Evolutionary conservation across 1,140 invertebrate species (phyloP), one percentile per base, ranked within the genome.

Genomic region (Oncopodura yosiiana): DNA sequence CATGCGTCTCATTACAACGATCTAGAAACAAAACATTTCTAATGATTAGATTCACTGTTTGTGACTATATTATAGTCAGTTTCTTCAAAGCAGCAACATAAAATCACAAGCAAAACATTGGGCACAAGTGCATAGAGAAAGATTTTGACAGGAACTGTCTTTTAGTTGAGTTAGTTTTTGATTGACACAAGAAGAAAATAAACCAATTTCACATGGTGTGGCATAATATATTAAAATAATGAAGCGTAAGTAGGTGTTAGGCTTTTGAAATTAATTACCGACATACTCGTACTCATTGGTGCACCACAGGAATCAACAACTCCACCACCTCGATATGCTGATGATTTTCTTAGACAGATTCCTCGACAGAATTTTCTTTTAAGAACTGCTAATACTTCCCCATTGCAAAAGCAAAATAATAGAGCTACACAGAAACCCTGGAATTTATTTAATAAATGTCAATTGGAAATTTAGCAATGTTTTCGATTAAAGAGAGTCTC

Each of bases 371-470:
- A 38, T 41, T 38, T 50, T 11, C 62, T 18, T 9, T 56, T 51
- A 30, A 52, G 58, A 16, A 61, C 62, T 14, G 32, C 45, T 18
- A 64, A 23, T 8, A 79, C 77, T 67, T 78, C 75, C 53, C 73
- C 73, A 62, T 79, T 79, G 65, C 74, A 74, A 67, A 78, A 79
- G 60, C 77, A 79, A 60, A 79, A 78, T n/a, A 79, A 69, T 4
- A 78, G 64, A 12, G 77, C 68, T 9, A 79, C 77, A 43, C 73
- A 71, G 34, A 77, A 70, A 36, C 77, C 77, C 76, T 78, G 69
- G 19, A 19, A 46, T 46, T 3, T 32, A 49, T 9, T 26, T n/a
- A 52, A 29, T n/a, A 53, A 54, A 46, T 48, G 9, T 12, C 12
- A 32, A 27, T 19, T 26, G 19, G 24, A 38, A 24, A 3, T n/a